These are phyloP conservation scores for Eulimnadia texana DNA, from an alignment of 1,140 invertebrate species.

Conservation along the genomic window DNA sequence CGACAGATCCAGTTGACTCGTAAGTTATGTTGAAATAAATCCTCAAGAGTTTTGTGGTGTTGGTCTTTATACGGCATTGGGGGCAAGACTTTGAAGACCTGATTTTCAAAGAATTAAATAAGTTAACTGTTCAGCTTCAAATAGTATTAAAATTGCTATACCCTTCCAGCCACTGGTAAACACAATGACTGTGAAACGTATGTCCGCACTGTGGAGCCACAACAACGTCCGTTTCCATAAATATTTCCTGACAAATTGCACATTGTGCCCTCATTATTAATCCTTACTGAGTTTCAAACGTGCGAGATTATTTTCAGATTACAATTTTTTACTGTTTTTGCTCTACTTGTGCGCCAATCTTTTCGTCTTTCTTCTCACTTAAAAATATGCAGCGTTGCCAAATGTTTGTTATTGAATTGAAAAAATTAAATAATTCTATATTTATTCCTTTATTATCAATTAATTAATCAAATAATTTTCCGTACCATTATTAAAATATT, in stretches of 20 bases:
- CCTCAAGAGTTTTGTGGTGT: neutral
- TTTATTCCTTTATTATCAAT: too few relatives aligned
- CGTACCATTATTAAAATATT: too few relatives aligned
- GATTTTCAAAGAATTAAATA: neutral
- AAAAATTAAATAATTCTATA: too few relatives aligned
- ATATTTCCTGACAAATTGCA: constrained; percentile 14
- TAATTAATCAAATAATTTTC: too few relatives aligned
- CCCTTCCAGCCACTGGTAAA: constrained; percentile 14
- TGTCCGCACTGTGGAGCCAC: constrained; percentile 17
- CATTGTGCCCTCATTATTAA: constrained; percentile 8
- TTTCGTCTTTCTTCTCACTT: too few relatives aligned
- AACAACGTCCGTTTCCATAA: constrained; percentile 19
- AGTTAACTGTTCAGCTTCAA: neutral
- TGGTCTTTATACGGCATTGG: constrained; percentile 6
- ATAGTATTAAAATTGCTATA: neutral
- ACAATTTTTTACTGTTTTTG: too few relatives aligned
- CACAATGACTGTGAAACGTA: constrained; percentile 12
- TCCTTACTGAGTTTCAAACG: too few relatives aligned
- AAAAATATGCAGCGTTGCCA: too few relatives aligned
- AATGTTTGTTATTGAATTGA: too few relatives aligned
- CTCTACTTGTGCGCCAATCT: too few relatives aligned
- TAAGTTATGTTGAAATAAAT: constrained; percentile 7
- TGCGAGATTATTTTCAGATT: too few relatives aligned
- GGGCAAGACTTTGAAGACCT: constrained; percentile 11
- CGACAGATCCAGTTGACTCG: neutral